A percentile compares a stretch with the other conserved stretches of the same genome.
These are phyloP conservation scores for Chloroclystis v-ata DNA, from an alignment of 2,888 invertebrate species.

Conservation along the genomic window DNA sequence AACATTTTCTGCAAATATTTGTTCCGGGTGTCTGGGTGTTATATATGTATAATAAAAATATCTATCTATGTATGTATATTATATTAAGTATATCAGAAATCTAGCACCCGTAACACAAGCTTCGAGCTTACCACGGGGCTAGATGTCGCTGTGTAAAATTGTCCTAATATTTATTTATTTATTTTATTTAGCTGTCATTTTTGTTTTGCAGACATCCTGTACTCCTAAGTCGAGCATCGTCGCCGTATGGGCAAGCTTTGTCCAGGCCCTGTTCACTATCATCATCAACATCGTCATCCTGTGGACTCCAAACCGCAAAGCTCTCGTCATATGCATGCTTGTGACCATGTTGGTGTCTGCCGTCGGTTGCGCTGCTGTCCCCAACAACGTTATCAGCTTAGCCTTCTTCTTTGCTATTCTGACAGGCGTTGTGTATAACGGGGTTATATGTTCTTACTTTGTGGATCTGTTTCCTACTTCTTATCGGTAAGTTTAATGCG, in stretches of 20 bases:
- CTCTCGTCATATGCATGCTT: constrained; percentile 30
- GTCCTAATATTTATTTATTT: not conserved
- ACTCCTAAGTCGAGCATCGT: constrained; percentile 2
- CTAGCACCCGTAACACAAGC: no score
- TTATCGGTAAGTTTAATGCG: constrained; percentile 51
- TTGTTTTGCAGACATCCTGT: constrained; percentile 8
- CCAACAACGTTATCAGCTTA: constrained; percentile 31
- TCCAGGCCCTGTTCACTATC: constrained; percentile 28
- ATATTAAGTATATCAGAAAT: no score
- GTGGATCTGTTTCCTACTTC: constrained; percentile 65
- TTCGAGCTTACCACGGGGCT: no score
- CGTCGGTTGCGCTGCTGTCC: constrained; percentile 28
- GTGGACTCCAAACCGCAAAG: constrained; percentile 32
- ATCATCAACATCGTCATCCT: constrained; percentile 31
- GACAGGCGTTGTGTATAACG: constrained; percentile 45
- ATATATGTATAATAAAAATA: no score
- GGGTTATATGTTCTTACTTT: constrained; percentile 59
- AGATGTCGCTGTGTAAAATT: no score
- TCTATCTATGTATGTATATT: no score
- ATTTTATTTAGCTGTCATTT: not conserved
- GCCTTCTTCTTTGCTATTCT: constrained; percentile 53
- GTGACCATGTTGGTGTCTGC: constrained; percentile 23
- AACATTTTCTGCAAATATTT: no score
- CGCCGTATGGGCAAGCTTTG: constrained; percentile 26
- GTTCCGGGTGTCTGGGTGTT: no score